Evolutionary conservation across 1,140 invertebrate genomes (phyloP).

Genomic region (Drosophila busckii): DNA sequence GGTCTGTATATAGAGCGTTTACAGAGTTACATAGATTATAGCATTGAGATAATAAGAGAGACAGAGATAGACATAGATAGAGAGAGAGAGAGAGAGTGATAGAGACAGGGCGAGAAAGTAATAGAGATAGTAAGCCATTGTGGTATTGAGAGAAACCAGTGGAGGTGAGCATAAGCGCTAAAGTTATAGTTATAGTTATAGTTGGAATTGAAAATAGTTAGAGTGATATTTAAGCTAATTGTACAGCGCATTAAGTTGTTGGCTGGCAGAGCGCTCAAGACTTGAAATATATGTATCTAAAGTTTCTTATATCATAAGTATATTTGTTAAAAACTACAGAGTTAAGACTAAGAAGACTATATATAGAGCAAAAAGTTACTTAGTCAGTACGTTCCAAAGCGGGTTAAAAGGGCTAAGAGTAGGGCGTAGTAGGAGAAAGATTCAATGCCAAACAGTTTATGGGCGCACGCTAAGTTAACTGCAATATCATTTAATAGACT

Average conservation of each 20-base stretch:
- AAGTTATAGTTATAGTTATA: constrained; percentile 18
- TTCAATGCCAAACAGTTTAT: constrained; percentile 21
- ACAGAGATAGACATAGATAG: constrained; percentile 39
- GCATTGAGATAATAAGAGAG: constrained; percentile 34
- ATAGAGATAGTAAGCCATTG: constrained; percentile 42
- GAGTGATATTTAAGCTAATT: constrained; percentile 67
- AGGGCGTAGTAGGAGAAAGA: constrained; percentile 20
- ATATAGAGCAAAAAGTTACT: constrained; percentile 20
- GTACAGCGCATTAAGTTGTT: constrained; percentile 72
- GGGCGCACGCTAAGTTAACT: constrained; percentile 44
- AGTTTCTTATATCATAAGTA: constrained; percentile 46
- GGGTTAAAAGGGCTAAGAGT: constrained; percentile 34
- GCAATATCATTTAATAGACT: constrained; percentile 37
- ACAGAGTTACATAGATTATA: constrained; percentile 15
- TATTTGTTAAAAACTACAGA: constrained; percentile 46
- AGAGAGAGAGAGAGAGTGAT: constrained; percentile 30
- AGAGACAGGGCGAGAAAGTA: constrained; percentile 21
- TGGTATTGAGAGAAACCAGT: constrained; percentile 25
- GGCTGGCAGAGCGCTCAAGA: constrained; percentile 71
- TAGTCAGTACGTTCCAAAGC: constrained; percentile 50
- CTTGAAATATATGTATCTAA: constrained; percentile 64
- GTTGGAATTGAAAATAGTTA: constrained; percentile 59
- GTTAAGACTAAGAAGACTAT: constrained; percentile 29
- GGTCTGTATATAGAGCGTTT: constrained; percentile 33
- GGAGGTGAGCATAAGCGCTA: constrained; percentile 69